Conservation (phyloP, 2,113 vertebrate genomes). For the Pollimyrus isidori region DNA sequence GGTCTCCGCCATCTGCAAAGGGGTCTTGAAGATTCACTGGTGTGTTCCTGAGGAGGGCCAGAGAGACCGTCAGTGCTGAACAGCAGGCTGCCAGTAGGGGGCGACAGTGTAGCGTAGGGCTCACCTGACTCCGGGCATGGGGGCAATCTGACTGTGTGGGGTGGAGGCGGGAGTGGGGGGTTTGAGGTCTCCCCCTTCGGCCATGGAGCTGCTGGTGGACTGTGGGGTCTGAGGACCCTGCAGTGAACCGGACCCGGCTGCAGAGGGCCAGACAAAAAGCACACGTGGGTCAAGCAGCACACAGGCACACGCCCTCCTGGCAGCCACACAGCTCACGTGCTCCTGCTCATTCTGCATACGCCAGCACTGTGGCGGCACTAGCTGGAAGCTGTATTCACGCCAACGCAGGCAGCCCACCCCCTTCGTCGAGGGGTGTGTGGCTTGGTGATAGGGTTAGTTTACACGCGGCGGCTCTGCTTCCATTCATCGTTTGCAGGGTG, state of each 20-base stretch:
- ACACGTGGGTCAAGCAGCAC: background rate
- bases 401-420: background rate
- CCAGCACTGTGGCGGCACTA: background rate
- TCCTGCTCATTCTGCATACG: background rate
- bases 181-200: constrained; percentile 93
- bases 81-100: background rate
- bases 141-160: constrained; percentile 90
- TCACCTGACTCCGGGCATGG: constrained; percentile 89
- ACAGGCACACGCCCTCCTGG: background rate
- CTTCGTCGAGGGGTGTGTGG: background rate
- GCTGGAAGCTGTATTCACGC: background rate
- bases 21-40: constrained; percentile 89
- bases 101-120: background rate
- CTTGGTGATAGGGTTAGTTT: constrained; percentile 34
- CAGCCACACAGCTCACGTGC: background rate
- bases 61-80: background rate
- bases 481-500: constrained; percentile 61
- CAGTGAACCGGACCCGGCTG: constrained; percentile 95
- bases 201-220: constrained; percentile 97
- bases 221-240: constrained; percentile 97
- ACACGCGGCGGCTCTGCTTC: constrained; percentile 31
- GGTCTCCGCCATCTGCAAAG: constrained; percentile 87
- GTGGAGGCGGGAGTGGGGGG: constrained; percentile 96
- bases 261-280: background rate
- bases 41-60: constrained; percentile 70